These are phyloP conservation scores for Cydia strobilella DNA, from an alignment of 1,140 invertebrate genomes.

Conservation along the genomic window DNA sequence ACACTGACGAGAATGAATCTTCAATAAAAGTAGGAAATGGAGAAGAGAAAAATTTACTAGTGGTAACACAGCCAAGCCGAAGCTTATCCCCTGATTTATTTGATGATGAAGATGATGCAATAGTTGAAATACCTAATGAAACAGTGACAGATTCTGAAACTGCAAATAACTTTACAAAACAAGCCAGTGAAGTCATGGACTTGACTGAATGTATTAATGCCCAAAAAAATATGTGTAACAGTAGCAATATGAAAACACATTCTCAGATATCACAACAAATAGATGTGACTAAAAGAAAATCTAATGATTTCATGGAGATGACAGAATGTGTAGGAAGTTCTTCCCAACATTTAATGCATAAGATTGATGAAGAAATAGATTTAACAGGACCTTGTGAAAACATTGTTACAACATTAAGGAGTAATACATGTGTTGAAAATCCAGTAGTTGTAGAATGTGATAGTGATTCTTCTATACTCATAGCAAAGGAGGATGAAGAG, in stretches of 20 bases:
- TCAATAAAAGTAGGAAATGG: slow-evolving; percentile 12
- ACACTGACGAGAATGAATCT: neutral
- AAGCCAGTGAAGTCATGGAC: slow-evolving; percentile 54
- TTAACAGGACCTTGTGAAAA: slow-evolving; percentile 38
- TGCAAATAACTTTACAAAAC: slow-evolving; percentile 33
- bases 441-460: slow-evolving; percentile 42
- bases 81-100: slow-evolving; percentile 80
- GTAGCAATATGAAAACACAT: neutral
- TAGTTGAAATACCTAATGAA: slow-evolving; percentile 27
- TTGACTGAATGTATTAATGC: slow-evolving; percentile 59
- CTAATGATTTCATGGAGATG: slow-evolving; percentile 68
- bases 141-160: neutral
- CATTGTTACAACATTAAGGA: neutral
- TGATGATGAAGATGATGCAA: slow-evolving; percentile 56
- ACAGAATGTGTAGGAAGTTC: slow-evolving; percentile 58
- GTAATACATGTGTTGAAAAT: slow-evolving; percentile 19
- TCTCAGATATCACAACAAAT: slow-evolving; percentile 40
- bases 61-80: slow-evolving; percentile 39
- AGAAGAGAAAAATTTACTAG: slow-evolving; percentile 45
- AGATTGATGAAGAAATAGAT: slow-evolving; percentile 42
- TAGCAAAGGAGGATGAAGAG: neutral
- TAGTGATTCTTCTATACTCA: neutral
- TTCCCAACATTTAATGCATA: slow-evolving; percentile 35
- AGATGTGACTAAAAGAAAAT: slow-evolving; percentile 54
- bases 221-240: slow-evolving; percentile 35